Evolutionary conservation across 2,888 invertebrate species (phyloP), one percentile per base, ranked within the genome.

Genomic region (Meta bourneti): DNA sequence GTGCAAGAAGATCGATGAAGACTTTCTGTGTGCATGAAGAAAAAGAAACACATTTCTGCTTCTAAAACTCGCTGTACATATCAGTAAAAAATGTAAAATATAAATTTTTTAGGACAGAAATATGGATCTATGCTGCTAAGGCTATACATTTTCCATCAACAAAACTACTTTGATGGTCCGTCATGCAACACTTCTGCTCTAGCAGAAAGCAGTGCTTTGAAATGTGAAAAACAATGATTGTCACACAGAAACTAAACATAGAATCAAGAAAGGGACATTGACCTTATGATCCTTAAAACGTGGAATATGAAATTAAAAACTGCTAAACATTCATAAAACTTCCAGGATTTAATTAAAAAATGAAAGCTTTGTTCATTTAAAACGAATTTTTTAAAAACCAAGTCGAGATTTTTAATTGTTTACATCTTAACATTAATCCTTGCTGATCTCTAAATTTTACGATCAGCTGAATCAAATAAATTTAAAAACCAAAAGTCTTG

Each of bases 231-330:
- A 91, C 91, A 91, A 88, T 78, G 84, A 90, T 79, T 87, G 87
- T 91, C 87, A 90, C 84, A 71, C 72, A 87, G 86, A 83, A 87
- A 82, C 83, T 87, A 91, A 87, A 91, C 83, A 87, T 83, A 91
- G 87, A 82, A 83, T 78, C 71, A 54, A 51, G 48, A 79, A 78
- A 69, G 20, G 91, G 87, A 78, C 91, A 77, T 83, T 91, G 91
- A 91, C 91, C 91, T 83, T 89, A 11, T 19, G 6, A 61, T 0
- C 61, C 13, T 8, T 61, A 7, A 85, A 69, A 74, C 20, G 16
- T 5, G 48, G 16, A 80, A 71, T 34, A 48, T 80, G 16, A 20
- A 87, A n/a, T 70, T 7, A 75, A 69, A 52, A 48, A 20, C 9
- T 8, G 54, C 70, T 16, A 49, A 7, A 11, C 0, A 34, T 34